Base-by-base conservation (phyloP, 1,140 invertebrate genomes). In the Grapholita molesta region DNA sequence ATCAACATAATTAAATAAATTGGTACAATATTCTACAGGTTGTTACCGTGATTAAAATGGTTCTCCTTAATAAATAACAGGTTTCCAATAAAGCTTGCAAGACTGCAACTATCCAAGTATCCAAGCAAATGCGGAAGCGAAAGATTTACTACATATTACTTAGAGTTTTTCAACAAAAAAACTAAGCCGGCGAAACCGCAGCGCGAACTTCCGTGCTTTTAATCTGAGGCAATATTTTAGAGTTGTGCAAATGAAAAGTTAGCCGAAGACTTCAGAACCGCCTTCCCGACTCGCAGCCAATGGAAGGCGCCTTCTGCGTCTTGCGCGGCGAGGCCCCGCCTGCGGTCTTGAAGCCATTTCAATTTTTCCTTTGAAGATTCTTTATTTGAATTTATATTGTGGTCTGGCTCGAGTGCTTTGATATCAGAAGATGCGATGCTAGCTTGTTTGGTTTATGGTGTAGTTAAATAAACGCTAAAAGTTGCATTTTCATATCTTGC, bases 231-330 rank as follows among this genome's bases (percentile, higher is more conserved):
- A 80, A 89, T 89, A 89, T 89, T 91, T 89, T 79, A 90, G 85
- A 76, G 74, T 80, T 78, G 83, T 89, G 85, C 89, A 91, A 91
- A 91, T 89, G 89, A 87, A 91, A 91, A 91, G 89, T 91, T 88
- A 81, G 82, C 82, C 78, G 79, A 86, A 89, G 86, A 88, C 78
- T 83, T 80, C 72, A 70, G 80, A 70, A 84, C 81, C 86, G 85
- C 88, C 86, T 85, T 84, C 83, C 68, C 79, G 66, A 68, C 70
- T 76, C 78, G 71, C 75, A 88, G 83, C 89, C 89, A 91, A 91
- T 91, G 83, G 86, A 89, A 89, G 85, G 86, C 83, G 83, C 84
- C 85, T 86, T 78, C 83, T 81, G 80, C 84, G 85, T 89, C 87
- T 89, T 90, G 80, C 80, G 75, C 72, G 82, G 89, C 85, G 86